Evolutionary conservation across 2,113 vertebrate genomes (phyloP), one percentile per base, ranked within the genome.

Genomic region (Gopherus flavomarginatus): DNA sequence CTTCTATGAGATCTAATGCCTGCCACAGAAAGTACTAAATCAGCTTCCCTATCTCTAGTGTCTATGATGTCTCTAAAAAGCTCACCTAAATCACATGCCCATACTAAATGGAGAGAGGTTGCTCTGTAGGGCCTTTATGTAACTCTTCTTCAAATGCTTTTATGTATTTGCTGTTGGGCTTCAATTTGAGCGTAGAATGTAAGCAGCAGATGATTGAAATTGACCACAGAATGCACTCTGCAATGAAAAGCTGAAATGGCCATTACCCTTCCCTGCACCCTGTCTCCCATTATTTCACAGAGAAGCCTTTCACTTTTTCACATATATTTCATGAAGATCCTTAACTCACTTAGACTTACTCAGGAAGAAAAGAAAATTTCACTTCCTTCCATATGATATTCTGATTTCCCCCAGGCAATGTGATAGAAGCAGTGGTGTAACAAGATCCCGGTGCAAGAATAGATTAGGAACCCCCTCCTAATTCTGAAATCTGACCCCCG

Each of bases 331-430:
- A 35, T 52, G 29, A 5, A 2, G 9, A 49, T 21, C 56, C 47
- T 56, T 7, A 22, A 50, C 6, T 4, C 5, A 14, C 2, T 0
- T 0, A 4, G 49, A 35, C 84, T 54, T 47, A 78, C 77, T 81
- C 26, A 0, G 1, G 11, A 6, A 13, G 35, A 21, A 27, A 47
- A 90, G 17, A 54, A 86, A 42, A 78, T 22, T 24, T 17, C 12
- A 1, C 2, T 47, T 86, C 31, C 6, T 35, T 49, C 50, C 62
- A 1, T 7, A 1, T 4, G 0, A 1, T 4, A 2, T 16, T n/a
- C 11, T 57, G 52, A 31, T 6, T 8, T 6, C n/a, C 0, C 47
- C 42, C 14, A 8, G 5, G 6, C 35, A 44, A 22, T 2, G 0
- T 21, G 35, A 9, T 35, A 8, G 0, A 0, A 2, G 1, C 75